These are phyloP conservation scores for Propsilocerus akamusi DNA, from an alignment of 1,140 invertebrate genomes.

Conservation along the genomic window DNA sequence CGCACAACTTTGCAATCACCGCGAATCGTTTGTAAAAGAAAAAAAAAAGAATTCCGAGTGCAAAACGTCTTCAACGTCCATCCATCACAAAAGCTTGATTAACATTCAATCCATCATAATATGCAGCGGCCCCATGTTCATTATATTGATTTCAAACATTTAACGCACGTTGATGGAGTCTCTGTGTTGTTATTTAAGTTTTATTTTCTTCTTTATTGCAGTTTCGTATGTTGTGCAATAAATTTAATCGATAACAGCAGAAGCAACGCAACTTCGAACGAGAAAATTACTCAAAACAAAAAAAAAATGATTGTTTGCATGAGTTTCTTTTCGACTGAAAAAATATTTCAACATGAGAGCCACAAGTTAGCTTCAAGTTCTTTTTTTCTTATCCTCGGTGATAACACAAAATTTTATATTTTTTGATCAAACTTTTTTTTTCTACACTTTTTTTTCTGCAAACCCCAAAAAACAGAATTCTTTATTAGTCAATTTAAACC, in stretches of 20 bases:
- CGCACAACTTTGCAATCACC: too few relatives aligned
- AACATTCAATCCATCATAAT: constrained; percentile 4
- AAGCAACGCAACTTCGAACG: not conserved
- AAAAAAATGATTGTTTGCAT: too few relatives aligned
- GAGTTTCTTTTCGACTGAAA: too few relatives aligned
- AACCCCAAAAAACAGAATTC: too few relatives aligned
- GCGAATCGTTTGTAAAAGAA: too few relatives aligned
- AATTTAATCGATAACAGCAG: constrained; percentile 4
- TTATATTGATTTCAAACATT: not conserved
- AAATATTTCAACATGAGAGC: too few relatives aligned
- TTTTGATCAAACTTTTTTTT: too few relatives aligned
- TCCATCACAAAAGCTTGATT: not conserved
- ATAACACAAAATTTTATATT: too few relatives aligned
- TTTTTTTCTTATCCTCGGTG: too few relatives aligned
- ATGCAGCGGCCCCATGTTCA: not conserved
- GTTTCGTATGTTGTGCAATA: constrained; percentile 3
- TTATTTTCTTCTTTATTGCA: not conserved
- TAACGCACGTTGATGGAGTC: not conserved
- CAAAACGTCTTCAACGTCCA: not conserved
- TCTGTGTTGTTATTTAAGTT: not conserved
- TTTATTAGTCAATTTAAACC: too few relatives aligned
- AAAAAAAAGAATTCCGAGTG: not conserved
- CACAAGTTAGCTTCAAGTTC: too few relatives aligned
- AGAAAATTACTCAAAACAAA: not conserved
- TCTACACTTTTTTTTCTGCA: too few relatives aligned